A percentile compares a stretch with the other conserved stretches of the same genome.
These are phyloP conservation scores for Alcedo quadribrachys DNA, from an alignment of 2,797 vertebrate genomes.

Conservation along the genomic window DNA sequence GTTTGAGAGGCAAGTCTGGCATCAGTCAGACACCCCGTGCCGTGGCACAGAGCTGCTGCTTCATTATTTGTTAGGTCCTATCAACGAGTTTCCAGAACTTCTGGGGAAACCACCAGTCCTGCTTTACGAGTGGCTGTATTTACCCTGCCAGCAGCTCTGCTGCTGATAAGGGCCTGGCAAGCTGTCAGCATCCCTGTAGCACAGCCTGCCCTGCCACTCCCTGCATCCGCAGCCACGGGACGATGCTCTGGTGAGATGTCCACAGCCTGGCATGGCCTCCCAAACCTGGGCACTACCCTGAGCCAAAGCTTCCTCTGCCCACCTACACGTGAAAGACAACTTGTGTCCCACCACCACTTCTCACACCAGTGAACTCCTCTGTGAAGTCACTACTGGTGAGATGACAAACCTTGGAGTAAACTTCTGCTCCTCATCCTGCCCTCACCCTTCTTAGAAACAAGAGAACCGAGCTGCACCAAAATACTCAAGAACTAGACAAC, in stretches of 20 bases:
- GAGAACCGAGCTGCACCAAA: not conserved
- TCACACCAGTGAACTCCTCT: not conserved
- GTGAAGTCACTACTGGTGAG: too few relatives aligned
- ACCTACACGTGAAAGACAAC: not conserved
- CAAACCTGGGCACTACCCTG: not conserved
- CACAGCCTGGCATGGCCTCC: too few relatives aligned
- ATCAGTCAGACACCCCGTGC: not conserved
- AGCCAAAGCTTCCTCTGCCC: not conserved
- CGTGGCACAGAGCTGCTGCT: not conserved
- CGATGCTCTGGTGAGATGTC: not conserved
- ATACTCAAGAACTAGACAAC: not conserved
- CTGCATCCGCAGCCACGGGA: not conserved
- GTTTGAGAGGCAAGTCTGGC: not conserved
- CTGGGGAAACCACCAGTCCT: constrained; percentile 1
- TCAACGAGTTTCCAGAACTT: not conserved
- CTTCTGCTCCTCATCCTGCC: not conserved
- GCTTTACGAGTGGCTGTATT: not conserved
- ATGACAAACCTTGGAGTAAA: not conserved
- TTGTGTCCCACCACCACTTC: not conserved
- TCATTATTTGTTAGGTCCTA: not conserved
- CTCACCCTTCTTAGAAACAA: not conserved
- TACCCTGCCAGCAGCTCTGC: not conserved
- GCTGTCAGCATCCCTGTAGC: not conserved
- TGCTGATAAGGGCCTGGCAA: constrained; percentile 7
- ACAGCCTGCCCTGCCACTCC: not conserved